Base-by-base conservation (phyloP, 2,797 vertebrate genomes). In the Acestrorhynchus altus region DNA sequence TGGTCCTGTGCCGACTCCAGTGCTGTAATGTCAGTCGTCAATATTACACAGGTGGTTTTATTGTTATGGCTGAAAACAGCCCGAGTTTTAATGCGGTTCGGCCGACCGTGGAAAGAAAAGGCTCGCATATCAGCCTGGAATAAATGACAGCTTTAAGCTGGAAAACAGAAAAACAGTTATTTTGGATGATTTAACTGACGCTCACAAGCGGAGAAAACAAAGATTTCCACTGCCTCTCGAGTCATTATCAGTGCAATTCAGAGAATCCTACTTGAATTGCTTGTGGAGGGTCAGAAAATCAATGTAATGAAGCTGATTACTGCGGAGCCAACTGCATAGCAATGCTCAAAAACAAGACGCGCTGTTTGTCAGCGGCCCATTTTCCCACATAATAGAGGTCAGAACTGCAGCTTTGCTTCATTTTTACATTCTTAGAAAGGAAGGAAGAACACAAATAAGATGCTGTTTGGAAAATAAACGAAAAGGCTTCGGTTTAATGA, bases 171-270 rank as follows among this genome's bases (percentile, higher is more conserved):
- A 28, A 5, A 12, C 13, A 35, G 49, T n/a, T 52, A 28, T 8
- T 35, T 60, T 31, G 68, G 54, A 57, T 47, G 26, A 2, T 51
- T 35, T 39, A 39, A 51, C 42, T 52, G 42, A 60, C 60, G 24
- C 54, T 65, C 63, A 76, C 20, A 59, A 51, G 51, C 39, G 20
- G 71, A 28, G 40, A 22, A 79, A 74, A 20, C 24, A n/a, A 24
- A 16, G n/a, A 68, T 47, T 59, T 51, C 2, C 7, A 56, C 42
- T 65, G 24, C 52, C 49, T 75, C 49, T 46, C 12, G 66, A 76
- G 13, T 44, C 35, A 54, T 67, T 61, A 39, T 56, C 64, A 46
- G 49, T 24, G 6, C 54, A 35, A 47, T 22, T 20, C 26, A 26
- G 20, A 59, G 54, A 63, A 40, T 4, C n/a, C 51, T 9, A 63